Evolutionary conservation across 1,140 invertebrate genomes (phyloP).

Genomic region (Ostrea edulis): DNA sequence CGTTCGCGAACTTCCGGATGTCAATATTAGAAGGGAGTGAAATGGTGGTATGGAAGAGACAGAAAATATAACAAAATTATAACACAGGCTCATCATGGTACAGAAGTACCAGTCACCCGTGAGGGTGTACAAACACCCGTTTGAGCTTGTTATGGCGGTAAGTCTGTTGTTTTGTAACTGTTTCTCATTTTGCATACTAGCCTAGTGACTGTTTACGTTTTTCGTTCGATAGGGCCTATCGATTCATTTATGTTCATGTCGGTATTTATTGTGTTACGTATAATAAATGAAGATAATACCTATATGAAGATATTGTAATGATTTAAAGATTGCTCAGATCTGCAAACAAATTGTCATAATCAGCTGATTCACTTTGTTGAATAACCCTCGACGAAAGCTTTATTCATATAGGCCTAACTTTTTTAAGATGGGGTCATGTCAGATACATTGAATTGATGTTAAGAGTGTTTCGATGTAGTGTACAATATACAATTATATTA

Average conservation of each 20-base stretch:
- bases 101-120: conserved; percentile 98
- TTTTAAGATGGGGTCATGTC: too few relatives aligned
- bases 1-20: background rate
- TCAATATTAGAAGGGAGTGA: conserved; percentile 1
- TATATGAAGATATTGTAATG: too few relatives aligned
- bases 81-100: conserved; percentile 86
- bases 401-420: too few relatives aligned
- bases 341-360: background rate
- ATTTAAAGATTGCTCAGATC: too few relatives aligned
- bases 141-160: conserved; percentile 97
- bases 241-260: background rate
- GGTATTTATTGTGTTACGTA: background rate
- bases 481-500: too few relatives aligned
- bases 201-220: background rate
- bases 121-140: conserved; percentile 97
- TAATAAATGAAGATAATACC: background rate
- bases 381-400: background rate
- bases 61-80: conserved; percentile 36
- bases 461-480: too few relatives aligned
- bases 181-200: background rate
- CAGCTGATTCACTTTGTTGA: background rate
- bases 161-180: conserved; percentile 80
- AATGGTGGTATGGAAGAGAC: background rate
- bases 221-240: background rate
- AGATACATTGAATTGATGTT: too few relatives aligned